Percentiles rank a stretch among this genome's conserved stretches.
Evolutionary conservation across 2,797 vertebrate species (phyloP).

Genomic region (Yasuhikotakia modesta): DNA sequence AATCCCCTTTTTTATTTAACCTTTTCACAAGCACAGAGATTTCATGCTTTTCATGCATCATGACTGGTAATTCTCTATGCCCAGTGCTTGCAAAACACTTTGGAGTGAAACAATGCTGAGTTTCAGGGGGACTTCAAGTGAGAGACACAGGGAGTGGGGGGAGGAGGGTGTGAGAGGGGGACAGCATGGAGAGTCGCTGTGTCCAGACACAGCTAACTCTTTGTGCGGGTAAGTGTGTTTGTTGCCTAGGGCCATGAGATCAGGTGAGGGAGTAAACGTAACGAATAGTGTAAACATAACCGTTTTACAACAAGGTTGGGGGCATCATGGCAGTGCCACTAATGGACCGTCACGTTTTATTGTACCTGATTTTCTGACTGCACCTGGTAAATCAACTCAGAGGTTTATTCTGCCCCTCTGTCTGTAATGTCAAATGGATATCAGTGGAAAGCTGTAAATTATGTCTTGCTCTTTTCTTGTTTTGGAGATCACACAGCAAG

Average conservation of each 20-base stretch:
- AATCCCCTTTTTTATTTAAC: not conserved
- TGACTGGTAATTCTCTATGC: constrained; percentile 10
- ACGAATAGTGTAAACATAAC: constrained; percentile 61
- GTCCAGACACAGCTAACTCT: constrained; percentile 60
- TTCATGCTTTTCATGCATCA: constrained; percentile 10
- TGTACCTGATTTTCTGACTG: constrained; percentile 45
- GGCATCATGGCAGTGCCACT: constrained; percentile 14
- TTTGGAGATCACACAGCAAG: constrained; percentile 5
- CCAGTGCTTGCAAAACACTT: constrained; percentile 26
- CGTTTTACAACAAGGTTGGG: constrained; percentile 55
- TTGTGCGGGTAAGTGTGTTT: constrained; percentile 56
- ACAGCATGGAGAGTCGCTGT: constrained; percentile 26
- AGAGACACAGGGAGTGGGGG: constrained; percentile 32
- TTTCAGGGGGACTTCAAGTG: constrained; percentile 49
- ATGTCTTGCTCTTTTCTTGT: constrained; percentile 36
- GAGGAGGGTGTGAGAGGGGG: constrained; percentile 10
- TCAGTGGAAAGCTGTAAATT: constrained; percentile 31
- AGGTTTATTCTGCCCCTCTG: constrained; percentile 18
- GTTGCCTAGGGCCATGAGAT: constrained; percentile 55
- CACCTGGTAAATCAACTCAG: constrained; percentile 47
- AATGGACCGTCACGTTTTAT: constrained; percentile 52
- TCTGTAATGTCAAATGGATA: constrained; percentile 18
- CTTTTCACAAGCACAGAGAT: not conserved
- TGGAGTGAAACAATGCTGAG: constrained; percentile 54
- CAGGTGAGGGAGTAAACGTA: constrained; percentile 65